Conservation (phyloP, 2,888 invertebrate species). For the Oxycera nigricornis region DNA sequence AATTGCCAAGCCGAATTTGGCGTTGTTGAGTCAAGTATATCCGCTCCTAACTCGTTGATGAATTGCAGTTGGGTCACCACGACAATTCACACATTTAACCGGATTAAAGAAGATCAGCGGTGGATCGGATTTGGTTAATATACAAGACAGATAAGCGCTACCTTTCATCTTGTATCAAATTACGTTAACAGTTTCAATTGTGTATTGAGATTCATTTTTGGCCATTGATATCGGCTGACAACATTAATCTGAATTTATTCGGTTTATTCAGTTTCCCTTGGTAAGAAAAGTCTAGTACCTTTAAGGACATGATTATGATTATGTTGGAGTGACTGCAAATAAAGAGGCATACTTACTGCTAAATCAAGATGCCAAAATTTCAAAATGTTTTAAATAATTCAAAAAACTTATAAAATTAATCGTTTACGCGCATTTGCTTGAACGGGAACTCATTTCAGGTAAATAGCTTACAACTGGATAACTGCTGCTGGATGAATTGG, state of each 20-base stretch:
- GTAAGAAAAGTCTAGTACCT: no score
- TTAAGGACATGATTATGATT: no score
- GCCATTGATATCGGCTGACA: neutral
- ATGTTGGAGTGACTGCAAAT: no score
- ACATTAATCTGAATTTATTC: constrained; percentile 22
- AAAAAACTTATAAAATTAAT: no score
- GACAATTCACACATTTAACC: constrained; percentile 23
- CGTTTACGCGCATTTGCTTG: no score
- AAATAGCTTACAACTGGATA: no score
- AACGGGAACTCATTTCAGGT: no score
- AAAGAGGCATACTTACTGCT: no score
- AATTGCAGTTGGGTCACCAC: neutral
- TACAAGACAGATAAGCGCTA: constrained; percentile 19
- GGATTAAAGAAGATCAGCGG: constrained; percentile 17
- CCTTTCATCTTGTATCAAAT: constrained; percentile 33
- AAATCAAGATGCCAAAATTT: no score
- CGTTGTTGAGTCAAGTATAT: neutral
- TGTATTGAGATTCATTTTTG: neutral
- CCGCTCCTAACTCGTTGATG: neutral
- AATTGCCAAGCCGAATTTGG: constrained; percentile 16
- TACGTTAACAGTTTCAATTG: constrained; percentile 1
- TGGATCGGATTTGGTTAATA: constrained; percentile 38
- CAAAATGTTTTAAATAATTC: no score
- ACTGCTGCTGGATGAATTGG: no score
- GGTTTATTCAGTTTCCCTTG: neutral